These are phyloP conservation scores for Heliconius charithonia DNA, from an alignment of 2,888 invertebrate species.

Conservation along the genomic window DNA sequence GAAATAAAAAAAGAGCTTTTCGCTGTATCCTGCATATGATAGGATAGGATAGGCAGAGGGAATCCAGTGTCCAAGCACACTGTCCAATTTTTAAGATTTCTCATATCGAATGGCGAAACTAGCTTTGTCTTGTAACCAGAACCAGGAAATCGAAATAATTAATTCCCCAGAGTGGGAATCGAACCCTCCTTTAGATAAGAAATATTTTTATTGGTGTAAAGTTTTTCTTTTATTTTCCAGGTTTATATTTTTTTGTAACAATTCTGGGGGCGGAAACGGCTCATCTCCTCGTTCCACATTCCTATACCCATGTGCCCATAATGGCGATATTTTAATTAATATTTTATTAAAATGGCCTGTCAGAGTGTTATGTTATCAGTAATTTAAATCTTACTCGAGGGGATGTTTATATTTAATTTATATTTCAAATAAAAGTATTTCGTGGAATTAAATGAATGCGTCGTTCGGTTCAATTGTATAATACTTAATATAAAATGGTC, in stretches of 20 bases:
- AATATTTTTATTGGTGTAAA: too few relatives aligned
- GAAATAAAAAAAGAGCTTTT: too few relatives aligned
- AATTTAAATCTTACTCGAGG: slow-evolving; percentile 10
- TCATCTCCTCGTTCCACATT: neutral
- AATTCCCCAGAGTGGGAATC: too few relatives aligned
- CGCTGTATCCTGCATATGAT: too few relatives aligned
- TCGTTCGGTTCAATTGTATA: neutral
- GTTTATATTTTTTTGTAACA: too few relatives aligned
- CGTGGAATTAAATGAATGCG: neutral
- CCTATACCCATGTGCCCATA: neutral
- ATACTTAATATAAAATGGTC: neutral
- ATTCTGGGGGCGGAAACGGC: too few relatives aligned
- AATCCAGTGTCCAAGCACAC: neutral
- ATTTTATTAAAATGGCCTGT: slow-evolving; percentile 5
- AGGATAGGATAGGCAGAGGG: too few relatives aligned
- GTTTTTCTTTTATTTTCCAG: too few relatives aligned
- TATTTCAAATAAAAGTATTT: neutral
- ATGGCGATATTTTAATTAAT: slow-evolving; percentile 26
- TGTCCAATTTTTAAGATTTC: neutral
- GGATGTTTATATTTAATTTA: slow-evolving; percentile 13
- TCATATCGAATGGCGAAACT: neutral
- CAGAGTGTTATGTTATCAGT: neutral
- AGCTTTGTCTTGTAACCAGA: neutral
- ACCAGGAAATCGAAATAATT: neutral
- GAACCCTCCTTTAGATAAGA: too few relatives aligned